Base-by-base conservation (phyloP, 2,797 vertebrate species). In the Uromys caudimaculatus region DNA sequence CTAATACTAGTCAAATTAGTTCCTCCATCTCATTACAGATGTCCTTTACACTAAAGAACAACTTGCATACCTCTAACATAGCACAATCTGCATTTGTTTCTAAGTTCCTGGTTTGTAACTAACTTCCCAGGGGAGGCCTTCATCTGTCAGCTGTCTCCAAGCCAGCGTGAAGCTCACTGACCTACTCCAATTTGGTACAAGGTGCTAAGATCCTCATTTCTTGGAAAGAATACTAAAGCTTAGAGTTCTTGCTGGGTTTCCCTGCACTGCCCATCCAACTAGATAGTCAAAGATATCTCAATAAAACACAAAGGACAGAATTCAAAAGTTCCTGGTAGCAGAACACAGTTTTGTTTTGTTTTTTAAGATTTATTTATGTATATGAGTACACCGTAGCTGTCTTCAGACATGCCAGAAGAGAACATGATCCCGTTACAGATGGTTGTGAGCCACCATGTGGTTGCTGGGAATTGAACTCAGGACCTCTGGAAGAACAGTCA, bases 1-100 rank as follows among this genome's bases (percentile, higher is more conserved):
- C 41, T 54, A 91, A 83, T 78, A 88, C 32, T 76, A 10, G 32
- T 64, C 24, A 77, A 91, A 88, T 75, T 69, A 67, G 32, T 82
- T 81, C 69, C 60, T 77, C n/a, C n/a, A 50, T 56, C 58, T 81
- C 64, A 89, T 84, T 60, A 91, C n/a, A 89, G 60, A 76, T 88
- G 50, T 6, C 47, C 58, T 75, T 89, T 82, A 86, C 50, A 56
- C 11, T 54, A 16, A 60, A 47, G 62, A 78, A 21, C 19, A 86
- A 60, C 35, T n/a, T 85, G 23, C 7, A 69, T 38, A 50, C 52
- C 44, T 52, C 35, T 29, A 35, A 54, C 54, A 41, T 2, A 71
- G 24, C 29, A 16, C 16, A 73, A 41, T 38, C 29, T 17, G n/a
- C 52, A 73, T 41, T 32, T 75, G 86, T 38, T 44, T 29, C 27